A percentile compares a stretch with the other conserved stretches of the same genome.
Evolutionary conservation across 1,140 invertebrate species (phyloP).

Genomic region (Propsilocerus akamusi): DNA sequence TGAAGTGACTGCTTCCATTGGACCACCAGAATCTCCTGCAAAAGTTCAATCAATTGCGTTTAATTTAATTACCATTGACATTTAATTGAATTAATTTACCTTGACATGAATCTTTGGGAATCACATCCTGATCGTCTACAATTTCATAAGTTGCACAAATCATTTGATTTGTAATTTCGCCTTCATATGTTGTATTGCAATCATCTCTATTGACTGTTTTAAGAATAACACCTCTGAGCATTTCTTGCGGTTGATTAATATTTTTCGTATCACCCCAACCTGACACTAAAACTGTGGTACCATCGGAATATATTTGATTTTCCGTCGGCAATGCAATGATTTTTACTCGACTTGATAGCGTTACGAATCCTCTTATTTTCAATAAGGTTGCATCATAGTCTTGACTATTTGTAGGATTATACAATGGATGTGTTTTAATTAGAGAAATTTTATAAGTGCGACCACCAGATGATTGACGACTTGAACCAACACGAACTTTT

Average conservation of each 20-base stretch:
- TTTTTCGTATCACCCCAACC: constrained; percentile 27
- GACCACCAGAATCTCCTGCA: constrained; percentile 18
- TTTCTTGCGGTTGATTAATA: constrained; percentile 8
- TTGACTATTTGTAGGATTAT: constrained; percentile 13
- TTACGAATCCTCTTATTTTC: constrained; percentile 13
- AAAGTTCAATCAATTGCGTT: too few species aligned
- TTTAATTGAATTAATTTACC: too few species aligned
- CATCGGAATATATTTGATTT: constrained; percentile 14
- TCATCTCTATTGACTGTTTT: constrained; percentile 16
- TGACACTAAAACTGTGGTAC: constrained; percentile 18
- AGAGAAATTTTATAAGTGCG: constrained; percentile 12
- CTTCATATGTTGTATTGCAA: constrained; percentile 21
- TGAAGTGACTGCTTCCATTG: constrained; percentile 11
- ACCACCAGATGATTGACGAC: constrained; percentile 13
- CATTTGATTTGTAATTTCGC: constrained; percentile 36
- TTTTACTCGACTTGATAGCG: constrained; percentile 16
- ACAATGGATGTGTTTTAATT: constrained; percentile 19
- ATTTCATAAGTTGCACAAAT: too few species aligned
- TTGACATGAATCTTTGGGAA: constrained; percentile 50
- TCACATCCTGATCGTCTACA: constrained; percentile 39
- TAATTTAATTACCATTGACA: too few species aligned
- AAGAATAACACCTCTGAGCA: constrained; percentile 25
- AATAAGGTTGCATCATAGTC: constrained; percentile 21
- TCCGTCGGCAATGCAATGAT: constrained; percentile 12
- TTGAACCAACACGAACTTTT: constrained; percentile 16